Evolutionary conservation across 1,140 invertebrate species (phyloP), one percentile per base, ranked within the genome.

Genomic region (Camponotus vicinus): DNA sequence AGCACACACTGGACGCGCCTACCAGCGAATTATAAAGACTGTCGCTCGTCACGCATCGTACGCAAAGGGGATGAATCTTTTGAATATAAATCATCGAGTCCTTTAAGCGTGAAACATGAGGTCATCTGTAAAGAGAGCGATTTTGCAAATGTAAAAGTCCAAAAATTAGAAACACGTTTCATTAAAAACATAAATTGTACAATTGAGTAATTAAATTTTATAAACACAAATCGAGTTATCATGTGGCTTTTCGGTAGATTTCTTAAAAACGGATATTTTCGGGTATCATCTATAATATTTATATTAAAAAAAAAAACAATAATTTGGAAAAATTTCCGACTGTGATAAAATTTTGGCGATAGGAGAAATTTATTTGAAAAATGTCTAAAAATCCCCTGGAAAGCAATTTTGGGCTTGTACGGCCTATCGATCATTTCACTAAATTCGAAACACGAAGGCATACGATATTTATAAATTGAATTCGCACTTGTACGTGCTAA

Each of bases 401-500:
- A 21, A 11, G 21, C 1, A 6, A 34, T 42, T 80, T 55, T 40
- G 32, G 0, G 3, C 0, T 71, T 5, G 6, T 42, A 4, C 4
- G 0, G 3, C 3, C 13, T 3, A 42, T 57, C 64, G 37, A 70
- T 80, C n/a, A 34, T 59, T 37, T 70, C n/a, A 21, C 15, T 37
- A 37, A 59, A 82, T 57, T 37, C n/a, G 37, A 49, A 71, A 42
- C 34, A 70, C 37, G 9, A 3, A 57, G 18, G 42, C 34, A 40
- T 13, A 45, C 21, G 37, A 83, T 61, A 27, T 32, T 80, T 59
- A 52, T 37, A 73, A 75, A 83, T 59, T 15, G 11, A 34, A 73
- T 83, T 34, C 18, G 34, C 18, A 18, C 32, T 61, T 42, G 27
- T 40, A 37, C 34, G 40, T 71, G 55, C 55, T 61, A 75, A 83